Evolutionary conservation across 2,888 invertebrate genomes (phyloP).

Genomic region (Lithophane socia): DNA sequence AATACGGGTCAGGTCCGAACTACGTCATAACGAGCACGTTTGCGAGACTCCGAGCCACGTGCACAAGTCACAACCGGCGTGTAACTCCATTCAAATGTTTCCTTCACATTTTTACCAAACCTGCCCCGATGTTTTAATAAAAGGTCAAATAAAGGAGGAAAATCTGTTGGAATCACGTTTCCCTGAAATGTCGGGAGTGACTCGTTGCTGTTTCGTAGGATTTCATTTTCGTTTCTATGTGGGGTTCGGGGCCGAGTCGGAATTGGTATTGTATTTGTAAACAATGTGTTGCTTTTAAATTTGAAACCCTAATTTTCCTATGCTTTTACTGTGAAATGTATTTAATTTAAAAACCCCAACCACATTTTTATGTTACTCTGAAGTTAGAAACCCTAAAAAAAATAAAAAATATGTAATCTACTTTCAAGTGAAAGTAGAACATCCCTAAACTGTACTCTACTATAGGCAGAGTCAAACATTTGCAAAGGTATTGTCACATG

Average conservation of each 20-base stretch:
- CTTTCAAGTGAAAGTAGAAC: constrained; percentile 4
- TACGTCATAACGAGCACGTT: constrained; percentile 62
- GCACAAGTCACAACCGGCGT: constrained; percentile 36
- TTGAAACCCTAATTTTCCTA: neutral
- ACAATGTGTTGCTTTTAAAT: constrained; percentile 30
- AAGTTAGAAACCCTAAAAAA: neutral
- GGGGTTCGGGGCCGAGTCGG: constrained; percentile 6
- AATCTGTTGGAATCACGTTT: constrained; percentile 43
- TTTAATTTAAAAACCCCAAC: neutral
- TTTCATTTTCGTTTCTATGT: constrained; percentile 26
- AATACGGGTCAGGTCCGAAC: constrained; percentile 57
- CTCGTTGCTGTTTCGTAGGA: constrained; percentile 37
- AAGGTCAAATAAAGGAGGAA: constrained; percentile 48
- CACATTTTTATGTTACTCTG: neutral
- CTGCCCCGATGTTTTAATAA: constrained; percentile 29
- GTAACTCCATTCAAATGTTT: constrained; percentile 47
- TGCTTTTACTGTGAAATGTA: constrained; percentile 3
- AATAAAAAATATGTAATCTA: neutral
- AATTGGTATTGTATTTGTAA: constrained; percentile 33
- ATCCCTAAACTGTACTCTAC: neutral
- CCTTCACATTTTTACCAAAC: constrained; percentile 39
- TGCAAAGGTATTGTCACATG: constrained; percentile 20
- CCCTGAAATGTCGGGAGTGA: constrained; percentile 41
- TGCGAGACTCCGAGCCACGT: constrained; percentile 49
- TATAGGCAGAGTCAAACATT: constrained; percentile 10